Conservation (phyloP, 1,140 invertebrate genomes). For the Drosophila sp. region DNA sequence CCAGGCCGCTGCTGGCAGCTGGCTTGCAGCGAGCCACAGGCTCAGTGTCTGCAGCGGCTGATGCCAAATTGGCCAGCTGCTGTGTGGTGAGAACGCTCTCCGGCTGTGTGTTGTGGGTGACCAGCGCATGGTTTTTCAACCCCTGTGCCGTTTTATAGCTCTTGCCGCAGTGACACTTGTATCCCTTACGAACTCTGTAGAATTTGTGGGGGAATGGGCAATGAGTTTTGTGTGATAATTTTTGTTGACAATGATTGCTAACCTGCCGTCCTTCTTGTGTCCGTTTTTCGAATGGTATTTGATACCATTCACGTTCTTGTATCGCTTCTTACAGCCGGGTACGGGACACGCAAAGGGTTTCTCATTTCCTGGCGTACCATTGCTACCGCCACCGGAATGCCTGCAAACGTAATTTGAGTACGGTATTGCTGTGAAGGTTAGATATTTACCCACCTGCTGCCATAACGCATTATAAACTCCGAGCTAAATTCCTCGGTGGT, state of each 20-base stretch:
- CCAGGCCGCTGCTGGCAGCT: constrained; percentile 12
- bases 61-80: constrained; percentile 57
- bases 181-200: constrained; percentile 90
- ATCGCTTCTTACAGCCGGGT: constrained; percentile 93
- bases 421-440: neutral
- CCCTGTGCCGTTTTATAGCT: constrained; percentile 92
- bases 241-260: constrained; percentile 80
- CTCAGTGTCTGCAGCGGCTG: constrained; percentile 22
- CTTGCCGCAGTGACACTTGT: constrained; percentile 93
- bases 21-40: constrained; percentile 24
- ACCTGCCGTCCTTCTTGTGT: constrained; percentile 93
- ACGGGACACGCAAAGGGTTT: constrained; percentile 93
- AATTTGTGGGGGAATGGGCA: constrained; percentile 26
- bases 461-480: constrained; percentile 90
- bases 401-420: constrained; percentile 31
- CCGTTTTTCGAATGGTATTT: constrained; percentile 94
- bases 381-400: constrained; percentile 81
- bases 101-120: constrained; percentile 86
- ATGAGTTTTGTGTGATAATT: constrained; percentile 27
- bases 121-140: constrained; percentile 89
- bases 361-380: constrained; percentile 86
- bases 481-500: constrained; percentile 91
- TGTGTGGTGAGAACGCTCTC: constrained; percentile 75
- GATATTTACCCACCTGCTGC: constrained; percentile 87
- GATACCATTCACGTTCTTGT: constrained; percentile 95